Percentiles rank a stretch among this genome's conserved stretches.
Conservation (phyloP, 2,888 invertebrate species). For the Helleia helle region DNA sequence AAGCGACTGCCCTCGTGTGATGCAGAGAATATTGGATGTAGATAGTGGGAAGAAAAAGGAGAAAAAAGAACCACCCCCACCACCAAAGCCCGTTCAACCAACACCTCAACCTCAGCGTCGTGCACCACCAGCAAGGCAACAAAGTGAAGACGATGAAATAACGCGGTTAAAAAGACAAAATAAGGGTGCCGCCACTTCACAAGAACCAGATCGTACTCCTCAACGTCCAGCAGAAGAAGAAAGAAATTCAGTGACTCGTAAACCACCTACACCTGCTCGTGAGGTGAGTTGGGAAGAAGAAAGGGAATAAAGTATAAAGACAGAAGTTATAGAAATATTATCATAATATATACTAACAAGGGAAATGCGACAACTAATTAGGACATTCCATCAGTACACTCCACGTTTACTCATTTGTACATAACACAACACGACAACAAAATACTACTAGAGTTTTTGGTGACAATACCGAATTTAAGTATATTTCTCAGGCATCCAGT, state of each 20-base stretch:
- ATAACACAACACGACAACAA: constrained; percentile 46
- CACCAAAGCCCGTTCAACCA: constrained; percentile 71
- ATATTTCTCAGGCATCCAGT: constrained; percentile 75
- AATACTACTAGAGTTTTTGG: constrained; percentile 49
- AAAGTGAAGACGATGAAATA: constrained; percentile 93
- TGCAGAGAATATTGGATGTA: constrained; percentile 89
- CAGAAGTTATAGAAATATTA: constrained; percentile 50
- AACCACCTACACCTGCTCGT: constrained; percentile 80
- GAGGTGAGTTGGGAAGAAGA: constrained; percentile 84
- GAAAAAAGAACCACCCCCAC: constrained; percentile 78
- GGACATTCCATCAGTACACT: constrained; percentile 67
- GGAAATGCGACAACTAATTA: constrained; percentile 53
- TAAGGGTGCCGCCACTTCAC: constrained; percentile 78
- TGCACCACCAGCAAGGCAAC: constrained; percentile 81
- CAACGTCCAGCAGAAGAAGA: constrained; percentile 72
- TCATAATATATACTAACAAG: constrained; percentile 71
- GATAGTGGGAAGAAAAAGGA: constrained; percentile 84
- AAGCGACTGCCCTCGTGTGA: constrained; percentile 90
- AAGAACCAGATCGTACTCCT: constrained; percentile 74
- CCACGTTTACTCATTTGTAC: constrained; percentile 57
- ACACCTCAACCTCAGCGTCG: constrained; percentile 63
- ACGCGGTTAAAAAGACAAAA: constrained; percentile 90
- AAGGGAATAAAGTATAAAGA: constrained; percentile 36
- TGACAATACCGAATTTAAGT: constrained; percentile 63
- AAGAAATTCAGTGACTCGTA: constrained; percentile 73